Evolutionary conservation across 2,113 vertebrate genomes (phyloP).

Genomic region (Larimichthys polyactis): DNA sequence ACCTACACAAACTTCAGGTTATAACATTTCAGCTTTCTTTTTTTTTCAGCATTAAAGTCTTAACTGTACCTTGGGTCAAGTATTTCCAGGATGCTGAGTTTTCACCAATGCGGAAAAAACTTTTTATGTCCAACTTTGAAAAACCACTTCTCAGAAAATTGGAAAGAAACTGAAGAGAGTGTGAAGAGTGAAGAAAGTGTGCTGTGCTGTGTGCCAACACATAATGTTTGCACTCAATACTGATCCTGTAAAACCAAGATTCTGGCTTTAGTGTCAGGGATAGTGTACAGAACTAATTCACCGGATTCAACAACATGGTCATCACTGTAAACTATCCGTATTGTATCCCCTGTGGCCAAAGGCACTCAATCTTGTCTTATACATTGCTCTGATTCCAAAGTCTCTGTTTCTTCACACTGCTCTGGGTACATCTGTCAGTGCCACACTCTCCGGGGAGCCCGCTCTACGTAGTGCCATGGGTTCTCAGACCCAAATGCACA

Average conservation of each 20-base stretch:
- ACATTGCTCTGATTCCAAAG: slow-evolving; percentile 37
- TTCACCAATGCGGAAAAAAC: slow-evolving; percentile 44
- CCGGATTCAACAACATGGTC: slow-evolving; percentile 1
- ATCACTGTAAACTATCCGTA: slow-evolving; percentile 21
- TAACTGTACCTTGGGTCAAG: slow-evolving; percentile 17
- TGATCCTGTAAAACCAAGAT: slow-evolving; percentile 22
- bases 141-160: slow-evolving; percentile 13
- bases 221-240: slow-evolving; percentile 20
- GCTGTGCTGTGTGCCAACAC: background rate
- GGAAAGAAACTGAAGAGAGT: background rate
- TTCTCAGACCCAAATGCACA: slow-evolving; percentile 45
- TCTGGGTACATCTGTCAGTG: slow-evolving; percentile 56
- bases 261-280: background rate
- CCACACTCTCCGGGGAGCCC: slow-evolving; percentile 42
- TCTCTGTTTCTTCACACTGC: slow-evolving; percentile 28
- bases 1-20: slow-evolving; percentile 37
- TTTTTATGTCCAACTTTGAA: slow-evolving; percentile 40
- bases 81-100: slow-evolving; percentile 60
- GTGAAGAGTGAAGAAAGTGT: no score
- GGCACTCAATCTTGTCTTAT: slow-evolving; percentile 24
- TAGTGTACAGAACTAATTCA: slow-evolving; percentile 15
- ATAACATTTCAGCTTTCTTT: slow-evolving; percentile 44
- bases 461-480: slow-evolving; percentile 28
- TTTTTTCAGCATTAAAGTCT: slow-evolving; percentile 16
- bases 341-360: slow-evolving; percentile 31